Evolutionary conservation across 2,113 vertebrate species (phyloP).

Genomic region (Gymnocephalus cernua): DNA sequence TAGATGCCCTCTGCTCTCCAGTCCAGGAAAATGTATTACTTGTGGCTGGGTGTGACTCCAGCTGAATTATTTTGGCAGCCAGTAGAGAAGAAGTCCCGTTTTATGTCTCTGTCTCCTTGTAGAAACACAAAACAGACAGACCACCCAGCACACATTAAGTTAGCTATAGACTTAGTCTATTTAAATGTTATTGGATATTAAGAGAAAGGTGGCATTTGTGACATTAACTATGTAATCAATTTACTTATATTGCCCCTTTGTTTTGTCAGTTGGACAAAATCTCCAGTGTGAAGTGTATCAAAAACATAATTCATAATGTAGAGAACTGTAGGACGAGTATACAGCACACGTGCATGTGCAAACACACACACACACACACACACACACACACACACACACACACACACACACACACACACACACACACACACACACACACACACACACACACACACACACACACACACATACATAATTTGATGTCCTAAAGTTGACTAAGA

Average conservation of each 20-base stretch:
- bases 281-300: not conserved
- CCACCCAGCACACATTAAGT: constrained; percentile 51
- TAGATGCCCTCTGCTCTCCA: constrained; percentile 43
- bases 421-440: not conserved
- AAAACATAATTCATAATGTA: constrained; percentile 7
- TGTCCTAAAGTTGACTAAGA: not conserved
- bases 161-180: not conserved
- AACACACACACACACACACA: no score
- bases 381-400: not conserved
- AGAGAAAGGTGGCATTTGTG: not conserved
- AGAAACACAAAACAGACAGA: constrained; percentile 49
- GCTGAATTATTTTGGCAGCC: constrained; percentile 44
- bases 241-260: constrained; percentile 1
- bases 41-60: constrained; percentile 64
- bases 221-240: not conserved
- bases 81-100: constrained; percentile 46
- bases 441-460: not conserved
- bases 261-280: not conserved
- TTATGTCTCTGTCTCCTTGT: constrained; percentile 31
- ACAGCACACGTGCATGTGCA: no score
- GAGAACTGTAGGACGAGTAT: not conserved
- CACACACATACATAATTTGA: not conserved
- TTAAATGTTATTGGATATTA: not conserved
- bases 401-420: not conserved
- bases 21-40: constrained; percentile 59